Evolutionary conservation across 2,113 vertebrate genomes (phyloP).

Genomic region (Microtus ochrogaster): DNA sequence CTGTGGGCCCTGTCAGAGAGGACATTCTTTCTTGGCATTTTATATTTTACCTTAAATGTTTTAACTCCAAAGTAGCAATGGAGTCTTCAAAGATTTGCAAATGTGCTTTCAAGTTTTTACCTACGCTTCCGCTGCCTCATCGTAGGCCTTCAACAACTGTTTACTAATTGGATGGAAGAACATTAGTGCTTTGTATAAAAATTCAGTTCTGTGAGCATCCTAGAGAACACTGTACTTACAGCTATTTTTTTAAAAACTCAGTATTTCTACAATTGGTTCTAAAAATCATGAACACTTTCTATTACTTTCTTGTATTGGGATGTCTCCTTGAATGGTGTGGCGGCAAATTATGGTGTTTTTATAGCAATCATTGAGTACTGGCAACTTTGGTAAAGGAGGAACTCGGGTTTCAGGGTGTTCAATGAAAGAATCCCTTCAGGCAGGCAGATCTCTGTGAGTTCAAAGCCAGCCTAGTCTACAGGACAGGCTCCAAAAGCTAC

Average conservation of each 20-base stretch:
- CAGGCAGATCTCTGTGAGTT: too few species aligned
- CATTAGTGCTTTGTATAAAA: constrained; percentile 32
- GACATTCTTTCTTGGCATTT: neutral
- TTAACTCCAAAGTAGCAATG: neutral
- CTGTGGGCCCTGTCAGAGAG: neutral
- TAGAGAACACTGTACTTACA: neutral
- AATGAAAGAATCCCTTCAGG: neutral
- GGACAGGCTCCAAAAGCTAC: too few species aligned
- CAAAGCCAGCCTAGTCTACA: too few species aligned
- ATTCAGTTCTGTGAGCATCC: neutral
- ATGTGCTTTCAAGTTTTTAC: constrained; percentile 14
- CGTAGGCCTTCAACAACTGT: neutral
- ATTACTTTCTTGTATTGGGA: neutral
- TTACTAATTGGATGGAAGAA: neutral
- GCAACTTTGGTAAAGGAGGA: neutral
- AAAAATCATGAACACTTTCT: constrained; percentile 28
- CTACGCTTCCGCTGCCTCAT: neutral
- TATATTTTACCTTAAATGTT: neutral
- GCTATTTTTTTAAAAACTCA: neutral
- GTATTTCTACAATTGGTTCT: constrained; percentile 34
- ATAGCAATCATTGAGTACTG: neutral
- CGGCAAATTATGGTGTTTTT: constrained; percentile 25
- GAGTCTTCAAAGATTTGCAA: constrained; percentile 21
- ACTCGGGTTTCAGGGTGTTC: neutral
- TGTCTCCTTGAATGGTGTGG: neutral